A percentile compares a stretch with the other conserved stretches of the same genome.
These are phyloP conservation scores for Drepana falcataria DNA, from an alignment of 2,888 invertebrate species.

Conservation along the genomic window DNA sequence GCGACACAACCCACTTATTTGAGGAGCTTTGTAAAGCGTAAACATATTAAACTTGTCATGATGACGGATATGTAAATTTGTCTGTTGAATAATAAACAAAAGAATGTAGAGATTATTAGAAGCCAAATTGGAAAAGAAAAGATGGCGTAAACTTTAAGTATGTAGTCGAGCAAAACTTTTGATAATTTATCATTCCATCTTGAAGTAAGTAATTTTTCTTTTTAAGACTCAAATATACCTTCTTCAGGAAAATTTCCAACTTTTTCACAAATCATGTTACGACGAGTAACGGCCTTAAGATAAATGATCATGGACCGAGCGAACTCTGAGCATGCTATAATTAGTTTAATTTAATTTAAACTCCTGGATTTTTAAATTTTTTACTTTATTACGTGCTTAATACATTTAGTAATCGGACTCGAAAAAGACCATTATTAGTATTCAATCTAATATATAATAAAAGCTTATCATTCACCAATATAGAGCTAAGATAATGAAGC, in stretches of 20 bases:
- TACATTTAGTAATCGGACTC: no score
- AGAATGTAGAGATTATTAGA: background rate
- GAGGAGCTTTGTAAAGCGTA: no score
- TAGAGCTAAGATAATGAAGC: no score
- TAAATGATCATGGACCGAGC: slow-evolving; percentile 51
- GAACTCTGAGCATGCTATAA: slow-evolving; percentile 27
- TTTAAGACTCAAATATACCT: slow-evolving; percentile 49
- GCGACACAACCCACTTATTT: no score
- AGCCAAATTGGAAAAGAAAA: background rate
- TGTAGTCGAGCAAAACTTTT: background rate
- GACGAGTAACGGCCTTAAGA: slow-evolving; percentile 39
- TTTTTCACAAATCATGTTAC: slow-evolving; percentile 61
- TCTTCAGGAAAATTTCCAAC: slow-evolving; percentile 44
- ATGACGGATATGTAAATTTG: no score
- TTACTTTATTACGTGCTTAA: no score
- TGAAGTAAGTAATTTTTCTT: slow-evolving; percentile 49
- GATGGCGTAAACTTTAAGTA: background rate
- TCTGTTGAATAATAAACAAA: no score
- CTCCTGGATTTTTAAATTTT: no score
- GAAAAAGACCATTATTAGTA: no score
- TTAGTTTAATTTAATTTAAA: slow-evolving; percentile 17
- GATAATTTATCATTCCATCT: slow-evolving; percentile 51
- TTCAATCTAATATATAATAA: no score
- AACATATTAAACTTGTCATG: no score
- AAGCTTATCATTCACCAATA: no score